Evolutionary conservation across 1,140 invertebrate genomes (phyloP).

Genomic region (Orchesella cincta): DNA sequence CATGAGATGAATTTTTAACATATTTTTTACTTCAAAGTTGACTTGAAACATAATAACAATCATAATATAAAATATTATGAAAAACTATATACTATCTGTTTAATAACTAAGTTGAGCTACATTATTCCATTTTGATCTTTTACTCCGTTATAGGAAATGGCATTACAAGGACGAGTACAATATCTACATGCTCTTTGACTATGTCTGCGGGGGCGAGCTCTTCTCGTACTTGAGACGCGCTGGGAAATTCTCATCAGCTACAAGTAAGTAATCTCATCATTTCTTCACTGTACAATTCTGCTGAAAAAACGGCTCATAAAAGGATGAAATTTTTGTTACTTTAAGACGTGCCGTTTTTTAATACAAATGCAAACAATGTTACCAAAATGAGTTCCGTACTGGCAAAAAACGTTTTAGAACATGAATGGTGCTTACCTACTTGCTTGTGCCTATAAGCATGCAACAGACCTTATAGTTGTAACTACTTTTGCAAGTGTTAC

Average conservation of each 20-base stretch:
- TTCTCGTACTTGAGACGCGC: slow-evolving; percentile 92
- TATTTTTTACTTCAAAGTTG: not conserved
- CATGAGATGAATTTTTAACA: not conserved
- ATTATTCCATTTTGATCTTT: not conserved
- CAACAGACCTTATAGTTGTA: too few relatives aligned
- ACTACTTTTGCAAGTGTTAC: too few relatives aligned
- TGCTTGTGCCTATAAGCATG: too few relatives aligned
- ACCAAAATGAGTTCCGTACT: too few relatives aligned
- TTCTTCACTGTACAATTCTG: too few relatives aligned
- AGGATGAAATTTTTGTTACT: not conserved
- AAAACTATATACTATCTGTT: not conserved
- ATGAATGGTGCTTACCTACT: too few relatives aligned
- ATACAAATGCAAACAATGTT: too few relatives aligned
- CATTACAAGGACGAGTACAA: slow-evolving; percentile 82
- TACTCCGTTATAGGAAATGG: slow-evolving; percentile 70
- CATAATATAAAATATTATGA: not conserved
- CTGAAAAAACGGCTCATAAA: too few relatives aligned
- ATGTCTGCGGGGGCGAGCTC: slow-evolving; percentile 91
- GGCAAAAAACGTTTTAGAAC: too few relatives aligned
- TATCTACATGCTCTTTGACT: slow-evolving; percentile 93
- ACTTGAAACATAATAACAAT: not conserved
- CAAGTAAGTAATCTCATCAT: slow-evolving; percentile 66
- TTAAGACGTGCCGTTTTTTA: too few relatives aligned
- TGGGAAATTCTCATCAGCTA: slow-evolving; percentile 81
- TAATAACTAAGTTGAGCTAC: not conserved